phyloP scores from a whole-genome alignment of 1,140 invertebrate species.

The Plectus sambesii region DNA sequence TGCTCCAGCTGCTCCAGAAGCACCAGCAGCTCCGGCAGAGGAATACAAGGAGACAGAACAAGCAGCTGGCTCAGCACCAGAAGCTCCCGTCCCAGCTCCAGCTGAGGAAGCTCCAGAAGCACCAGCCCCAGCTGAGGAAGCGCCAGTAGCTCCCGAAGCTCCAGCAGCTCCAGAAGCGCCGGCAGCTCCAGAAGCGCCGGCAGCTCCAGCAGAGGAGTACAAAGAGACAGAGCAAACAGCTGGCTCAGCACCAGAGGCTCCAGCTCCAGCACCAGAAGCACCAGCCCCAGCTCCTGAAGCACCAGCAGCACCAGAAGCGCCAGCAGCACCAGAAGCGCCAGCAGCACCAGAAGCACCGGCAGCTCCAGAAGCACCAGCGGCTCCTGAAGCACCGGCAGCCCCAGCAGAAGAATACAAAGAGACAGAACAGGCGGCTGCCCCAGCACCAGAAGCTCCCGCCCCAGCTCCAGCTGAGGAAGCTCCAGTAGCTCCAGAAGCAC shows the following conservation, averaged over 20 bases:
- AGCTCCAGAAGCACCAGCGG: too few relatives aligned
- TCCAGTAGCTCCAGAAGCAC: background rate
- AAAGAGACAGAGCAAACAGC: conserved; percentile 4
- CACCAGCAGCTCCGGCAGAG: too few relatives aligned
- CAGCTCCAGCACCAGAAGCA: background rate
- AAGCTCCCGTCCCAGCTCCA: conserved; percentile 15
- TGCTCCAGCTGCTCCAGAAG: too few relatives aligned
- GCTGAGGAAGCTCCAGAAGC: background rate
- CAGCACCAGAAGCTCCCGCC: too few relatives aligned
- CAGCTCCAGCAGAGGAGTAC: conserved; percentile 2
- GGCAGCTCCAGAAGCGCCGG: background rate
- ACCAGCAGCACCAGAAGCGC: background rate
- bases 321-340: background rate
- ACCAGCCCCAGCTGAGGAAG: conserved; percentile 19
- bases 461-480: background rate
- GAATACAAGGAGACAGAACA: too few relatives aligned
- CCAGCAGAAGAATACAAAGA: too few relatives aligned
- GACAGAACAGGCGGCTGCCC: too few relatives aligned
- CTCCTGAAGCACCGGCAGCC: too few relatives aligned
- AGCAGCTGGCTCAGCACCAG: too few relatives aligned
- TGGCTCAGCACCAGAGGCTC: background rate
- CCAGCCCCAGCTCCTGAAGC: background rate
- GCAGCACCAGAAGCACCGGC: background rate
- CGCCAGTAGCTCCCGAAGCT: conserved; percentile 14
- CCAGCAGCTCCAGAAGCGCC: conserved; percentile 9